Evolutionary conservation across 2,113 vertebrate genomes (phyloP), one percentile per base, ranked within the genome.

Genomic region (Melanocharis versteri): DNA sequence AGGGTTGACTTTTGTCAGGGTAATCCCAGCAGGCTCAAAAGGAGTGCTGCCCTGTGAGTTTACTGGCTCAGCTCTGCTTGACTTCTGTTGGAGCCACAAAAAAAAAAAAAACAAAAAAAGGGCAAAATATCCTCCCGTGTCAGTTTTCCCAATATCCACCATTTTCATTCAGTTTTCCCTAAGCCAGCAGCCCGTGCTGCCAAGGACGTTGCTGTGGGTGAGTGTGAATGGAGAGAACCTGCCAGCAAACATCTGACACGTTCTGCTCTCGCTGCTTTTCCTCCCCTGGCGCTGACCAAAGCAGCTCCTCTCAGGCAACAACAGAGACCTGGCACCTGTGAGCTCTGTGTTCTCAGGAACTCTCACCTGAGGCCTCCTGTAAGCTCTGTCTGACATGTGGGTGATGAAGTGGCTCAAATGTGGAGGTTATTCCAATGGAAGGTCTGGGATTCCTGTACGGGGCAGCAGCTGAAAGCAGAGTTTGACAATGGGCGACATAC

Each of bases 131-230:
- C 37, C 90, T 75, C 22, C 39, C 0, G 44, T 72, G 66, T 69
- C 82, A 37, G 21, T 80, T 92, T 94, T 83, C 75, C 79, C 83
- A 69, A 61, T 48, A 69, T 78, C 22, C 79, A 18, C 94, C 28
- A 5, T 64, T 93, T 95, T 69, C 95, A 92, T 95, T 96, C 82
- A 92, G 71, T 61, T 69, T 88, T 88, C 75, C 83, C 75, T 31
- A 72, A 85, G 90, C 85, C 95, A 92, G 85, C 75, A 69, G 40
- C 48, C 35, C 3, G 0, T 56, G 57, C 87, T 95, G 95, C 96
- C 95, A 88, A 75, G 94, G 92, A 16, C 5, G 18, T 39, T 57
- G 6, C 84, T 84, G 84, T 35, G 82, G 51, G 40, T 84, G 77
- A 62, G 60, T 26, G 75, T 88, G 95, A 90, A 76, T 93, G 94